A percentile compares a stretch with the other conserved stretches of the same genome.
Evolutionary conservation across 2,113 vertebrate species (phyloP).

Genomic region (Phyllostomus hastatus): DNA sequence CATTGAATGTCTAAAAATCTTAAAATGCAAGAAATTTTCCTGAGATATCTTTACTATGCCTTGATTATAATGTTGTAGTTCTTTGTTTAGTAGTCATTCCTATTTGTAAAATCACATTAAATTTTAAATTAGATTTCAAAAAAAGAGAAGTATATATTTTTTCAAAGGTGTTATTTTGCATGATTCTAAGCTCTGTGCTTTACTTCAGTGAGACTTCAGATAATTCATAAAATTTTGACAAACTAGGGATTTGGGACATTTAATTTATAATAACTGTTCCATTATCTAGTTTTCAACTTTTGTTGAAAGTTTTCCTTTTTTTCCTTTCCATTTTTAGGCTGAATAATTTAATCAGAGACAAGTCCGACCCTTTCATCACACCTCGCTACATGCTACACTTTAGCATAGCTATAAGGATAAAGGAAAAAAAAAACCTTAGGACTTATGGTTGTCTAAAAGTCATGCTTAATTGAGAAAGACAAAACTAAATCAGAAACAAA

Average conservation of each 20-base stretch:
- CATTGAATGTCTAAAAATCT: background rate
- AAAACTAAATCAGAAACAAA: background rate
- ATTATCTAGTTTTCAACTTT: background rate
- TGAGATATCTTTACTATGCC: background rate
- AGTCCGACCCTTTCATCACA: background rate
- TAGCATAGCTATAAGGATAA: background rate
- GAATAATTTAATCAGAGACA: background rate
- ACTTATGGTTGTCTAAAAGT: background rate
- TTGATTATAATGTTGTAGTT: background rate
- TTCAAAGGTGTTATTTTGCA: background rate
- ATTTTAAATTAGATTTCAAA: slow-evolving; percentile 3
- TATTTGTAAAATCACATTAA: background rate
- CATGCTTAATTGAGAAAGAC: background rate
- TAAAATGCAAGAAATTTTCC: background rate
- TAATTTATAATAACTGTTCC: background rate
- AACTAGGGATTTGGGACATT: background rate
- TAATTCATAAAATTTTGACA: background rate
- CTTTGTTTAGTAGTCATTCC: background rate
- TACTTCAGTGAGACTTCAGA: background rate
- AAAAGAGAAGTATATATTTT: background rate
- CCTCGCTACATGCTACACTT: background rate
- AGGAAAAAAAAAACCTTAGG: background rate
- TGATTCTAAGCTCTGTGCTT: background rate
- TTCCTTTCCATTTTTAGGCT: background rate
- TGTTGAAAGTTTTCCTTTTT: background rate